Conservation (phyloP, 2,888 invertebrate species). For the Actias luna region DNA sequence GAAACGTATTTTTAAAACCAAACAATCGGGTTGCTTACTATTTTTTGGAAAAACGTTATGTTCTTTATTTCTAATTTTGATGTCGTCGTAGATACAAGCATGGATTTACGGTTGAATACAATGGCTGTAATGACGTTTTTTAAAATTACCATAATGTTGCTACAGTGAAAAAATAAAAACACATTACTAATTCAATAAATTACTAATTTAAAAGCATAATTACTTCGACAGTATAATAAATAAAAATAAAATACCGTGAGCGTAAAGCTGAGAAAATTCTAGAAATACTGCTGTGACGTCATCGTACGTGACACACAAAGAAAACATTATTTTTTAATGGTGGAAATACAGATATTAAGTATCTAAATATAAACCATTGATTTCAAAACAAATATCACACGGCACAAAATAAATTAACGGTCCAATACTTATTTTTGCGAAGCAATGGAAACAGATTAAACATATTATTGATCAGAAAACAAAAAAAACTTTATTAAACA, state of each 20-base stretch:
- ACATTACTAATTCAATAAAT: constrained; percentile 1
- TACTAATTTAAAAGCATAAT: too few relatives aligned
- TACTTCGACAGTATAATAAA: too few relatives aligned
- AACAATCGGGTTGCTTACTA: too few relatives aligned
- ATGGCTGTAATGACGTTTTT: neutral
- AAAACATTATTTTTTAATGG: too few relatives aligned
- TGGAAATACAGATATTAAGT: too few relatives aligned
- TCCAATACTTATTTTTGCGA: neutral
- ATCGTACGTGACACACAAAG: neutral
- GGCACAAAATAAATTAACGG: too few relatives aligned
- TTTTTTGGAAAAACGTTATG: too few relatives aligned
- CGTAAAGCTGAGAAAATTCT: too few relatives aligned
- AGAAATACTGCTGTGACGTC: neutral
- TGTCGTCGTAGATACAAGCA: constrained; percentile 33
- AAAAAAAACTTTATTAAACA: neutral
- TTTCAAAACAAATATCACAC: too few relatives aligned
- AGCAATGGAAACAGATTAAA: neutral
- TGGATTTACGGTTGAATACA: constrained; percentile 22
- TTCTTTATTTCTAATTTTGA: constrained; percentile 20
- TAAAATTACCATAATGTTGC: neutral
- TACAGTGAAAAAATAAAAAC: neutral
- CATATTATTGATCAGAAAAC: neutral
- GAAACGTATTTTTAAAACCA: too few relatives aligned
- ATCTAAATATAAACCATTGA: too few relatives aligned
- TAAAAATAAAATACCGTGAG: too few relatives aligned